Percentiles rank a stretch among this genome's conserved stretches.
Conservation (phyloP, 37 sponge, comb jelly and placozoan species). For the Diacarnus erythraeanus region DNA sequence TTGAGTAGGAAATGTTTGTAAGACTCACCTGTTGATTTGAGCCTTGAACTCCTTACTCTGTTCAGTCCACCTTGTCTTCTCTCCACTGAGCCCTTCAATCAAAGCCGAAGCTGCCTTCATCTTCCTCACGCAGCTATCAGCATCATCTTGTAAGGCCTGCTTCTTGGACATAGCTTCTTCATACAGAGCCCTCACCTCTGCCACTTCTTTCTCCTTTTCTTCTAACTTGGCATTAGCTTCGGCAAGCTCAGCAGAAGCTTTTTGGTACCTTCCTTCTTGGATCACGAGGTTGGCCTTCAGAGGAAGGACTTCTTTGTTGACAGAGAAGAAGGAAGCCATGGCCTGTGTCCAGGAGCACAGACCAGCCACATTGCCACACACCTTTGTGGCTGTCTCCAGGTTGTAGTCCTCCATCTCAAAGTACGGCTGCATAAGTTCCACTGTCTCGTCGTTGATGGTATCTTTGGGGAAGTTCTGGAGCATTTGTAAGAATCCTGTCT, state of each 20-base stretch:
- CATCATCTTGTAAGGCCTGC: constrained; percentile 92
- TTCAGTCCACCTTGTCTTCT: constrained; percentile 96
- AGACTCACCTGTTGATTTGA: constrained; percentile 75
- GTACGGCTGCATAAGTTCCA: constrained; percentile 95
- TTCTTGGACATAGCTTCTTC: constrained; percentile 96
- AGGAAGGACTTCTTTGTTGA: constrained; percentile 98
- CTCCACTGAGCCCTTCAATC: constrained; percentile 96
- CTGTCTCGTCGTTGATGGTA: constrained; percentile 97
- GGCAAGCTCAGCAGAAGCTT: constrained; percentile 74
- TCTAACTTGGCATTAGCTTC: constrained; percentile 91
- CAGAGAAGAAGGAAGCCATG: constrained; percentile 90
- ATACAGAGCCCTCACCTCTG: constrained; percentile 93
- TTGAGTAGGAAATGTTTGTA: neutral
- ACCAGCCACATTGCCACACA: constrained; percentile 99
- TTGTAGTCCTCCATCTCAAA: constrained; percentile 95
- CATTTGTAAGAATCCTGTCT: constrained; percentile 77
- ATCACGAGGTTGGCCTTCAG: constrained; percentile 97
- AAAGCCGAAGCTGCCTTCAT: constrained; percentile 98
- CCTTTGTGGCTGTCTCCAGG: constrained; percentile 90
- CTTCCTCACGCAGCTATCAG: constrained; percentile 93
- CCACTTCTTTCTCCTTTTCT: constrained; percentile 92
- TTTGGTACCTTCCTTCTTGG: constrained; percentile 71
- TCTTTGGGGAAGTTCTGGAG: constrained; percentile 96
- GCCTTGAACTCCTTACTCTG: constrained; percentile 97
- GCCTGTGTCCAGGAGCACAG: constrained; percentile 98